Evolutionary conservation across 2,888 invertebrate species (phyloP), one percentile per base, ranked within the genome.

Genomic region (Callyntrura guangdongensis): DNA sequence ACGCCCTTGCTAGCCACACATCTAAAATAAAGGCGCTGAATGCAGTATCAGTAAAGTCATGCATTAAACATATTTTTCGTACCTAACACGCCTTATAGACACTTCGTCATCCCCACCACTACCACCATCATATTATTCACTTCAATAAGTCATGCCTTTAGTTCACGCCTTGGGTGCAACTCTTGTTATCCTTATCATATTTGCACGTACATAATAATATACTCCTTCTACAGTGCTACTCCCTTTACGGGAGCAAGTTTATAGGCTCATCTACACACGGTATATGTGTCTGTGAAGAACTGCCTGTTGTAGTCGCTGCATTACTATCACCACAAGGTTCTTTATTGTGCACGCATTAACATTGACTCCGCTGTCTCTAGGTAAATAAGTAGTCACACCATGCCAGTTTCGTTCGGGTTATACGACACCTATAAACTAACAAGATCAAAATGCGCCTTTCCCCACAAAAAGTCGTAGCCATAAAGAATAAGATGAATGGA

Each of bases 161-260:
- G 91, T 91, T 92, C 89, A 92, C 91, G 92, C 91, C 92, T 79
- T 77, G 83, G 91, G 91, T 89, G 77, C 81, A 89, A 91, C 83
- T 83, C 83, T 67, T 47, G 47, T 83, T 67, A 67, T 17, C 81
- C 59, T 61, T 22, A 14, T 72, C 56, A 47, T 81, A 49, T 77
- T 77, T 53, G 22, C 53, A 77, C 22, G 14, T 64, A 17, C 22
- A 64, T 20, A 22, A 6, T 56, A 56, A 4, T 56, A 56, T 67
- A 25, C 67, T 67, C 67, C 67, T 4, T 27, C 12, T 27, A 25
- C 1, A 25, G 27, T 3, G 2, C 11, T 67, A 2, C 27, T 25
- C 27, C 67, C 27, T 11, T 59, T 25, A 25, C 9, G 27, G 67
- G 20, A n/a, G n/a, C n/a, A n/a, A n/a, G n/a, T n/a, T n/a, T n/a